Conservation (phyloP, 2,113 vertebrate genomes). For the Rana temporaria region DNA sequence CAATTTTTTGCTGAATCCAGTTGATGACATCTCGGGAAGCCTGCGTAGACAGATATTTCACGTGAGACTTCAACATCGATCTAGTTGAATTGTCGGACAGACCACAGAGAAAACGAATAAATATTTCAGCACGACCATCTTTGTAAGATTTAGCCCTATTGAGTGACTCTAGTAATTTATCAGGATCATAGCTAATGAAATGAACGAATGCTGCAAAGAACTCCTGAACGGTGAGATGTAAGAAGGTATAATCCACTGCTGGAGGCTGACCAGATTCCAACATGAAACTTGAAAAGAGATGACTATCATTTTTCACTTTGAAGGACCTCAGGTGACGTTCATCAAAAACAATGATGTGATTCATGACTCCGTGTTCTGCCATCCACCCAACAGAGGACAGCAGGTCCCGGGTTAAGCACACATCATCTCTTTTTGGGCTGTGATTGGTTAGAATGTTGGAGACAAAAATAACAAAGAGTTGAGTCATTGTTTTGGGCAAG, state of each 20-base stretch:
- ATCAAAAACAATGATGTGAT: slow-evolving; percentile 48
- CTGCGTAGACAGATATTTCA: slow-evolving; percentile 59
- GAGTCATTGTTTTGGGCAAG: slow-evolving; percentile 70
- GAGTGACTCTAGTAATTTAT: slow-evolving; percentile 55
- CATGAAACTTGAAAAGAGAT: slow-evolving; percentile 5
- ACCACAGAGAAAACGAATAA: slow-evolving; percentile 68
- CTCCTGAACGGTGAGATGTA: slow-evolving; percentile 67
- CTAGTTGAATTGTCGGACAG: slow-evolving; percentile 65
- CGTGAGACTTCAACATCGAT: slow-evolving; percentile 60
- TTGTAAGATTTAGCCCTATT: slow-evolving; percentile 29
- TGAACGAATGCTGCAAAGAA: slow-evolving; percentile 70
- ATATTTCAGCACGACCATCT: slow-evolving; percentile 47
- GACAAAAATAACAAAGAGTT: slow-evolving; percentile 66
- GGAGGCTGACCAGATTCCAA: slow-evolving; percentile 58
- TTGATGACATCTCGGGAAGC: slow-evolving; percentile 8
- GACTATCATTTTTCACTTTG: slow-evolving; percentile 54
- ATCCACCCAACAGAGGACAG: background rate
- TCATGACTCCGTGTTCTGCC: slow-evolving; percentile 25
- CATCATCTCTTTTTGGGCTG: slow-evolving; percentile 56
- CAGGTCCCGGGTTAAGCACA: background rate
- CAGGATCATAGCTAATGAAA: slow-evolving; percentile 60
- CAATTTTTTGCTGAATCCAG: background rate
- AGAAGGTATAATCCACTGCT: slow-evolving; percentile 63
- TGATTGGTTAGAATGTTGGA: slow-evolving; percentile 61
- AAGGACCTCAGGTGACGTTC: slow-evolving; percentile 56